Conservation (phyloP, 2,113 vertebrate genomes). For the Heterotis niloticus region DNA sequence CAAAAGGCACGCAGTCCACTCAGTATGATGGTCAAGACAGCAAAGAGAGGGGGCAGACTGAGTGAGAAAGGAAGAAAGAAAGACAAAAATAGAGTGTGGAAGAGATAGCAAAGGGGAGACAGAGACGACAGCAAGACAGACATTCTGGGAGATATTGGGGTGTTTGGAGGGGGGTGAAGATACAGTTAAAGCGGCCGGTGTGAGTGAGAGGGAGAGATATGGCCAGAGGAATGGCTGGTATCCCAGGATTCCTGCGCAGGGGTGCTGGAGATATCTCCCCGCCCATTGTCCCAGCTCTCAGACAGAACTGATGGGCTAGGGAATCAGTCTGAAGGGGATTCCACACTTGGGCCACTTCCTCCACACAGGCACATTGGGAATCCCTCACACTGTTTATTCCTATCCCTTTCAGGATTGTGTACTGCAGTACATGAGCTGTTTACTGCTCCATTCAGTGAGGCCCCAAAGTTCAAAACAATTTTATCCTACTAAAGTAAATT, state of each 20-base stretch:
- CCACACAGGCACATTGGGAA: background rate
- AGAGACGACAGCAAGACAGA: background rate
- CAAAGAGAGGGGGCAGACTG: too few relatives aligned
- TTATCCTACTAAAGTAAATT: background rate
- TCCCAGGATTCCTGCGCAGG: background rate
- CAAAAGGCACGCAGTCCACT: background rate
- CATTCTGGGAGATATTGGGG: background rate
- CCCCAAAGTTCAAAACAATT: slow-evolving; percentile 5
- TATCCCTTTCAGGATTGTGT: background rate
- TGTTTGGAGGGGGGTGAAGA: background rate
- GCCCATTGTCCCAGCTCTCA: slow-evolving; percentile 34
- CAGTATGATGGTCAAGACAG: too few relatives aligned
- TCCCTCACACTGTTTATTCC: slow-evolving; percentile 2
- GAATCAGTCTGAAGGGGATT: background rate
- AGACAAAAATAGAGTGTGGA: too few relatives aligned
- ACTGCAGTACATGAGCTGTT: background rate
- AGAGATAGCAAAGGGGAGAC: background rate
- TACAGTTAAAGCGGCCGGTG: background rate
- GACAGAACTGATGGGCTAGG: slow-evolving; percentile 37
- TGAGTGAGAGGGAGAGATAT: background rate
- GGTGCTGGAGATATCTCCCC: slow-evolving; percentile 25
- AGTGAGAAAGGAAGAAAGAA: too few relatives aligned
- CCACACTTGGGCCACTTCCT: background rate
- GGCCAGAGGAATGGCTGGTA: background rate
- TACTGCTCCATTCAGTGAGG: background rate